These are phyloP conservation scores for Aviceda subcristata DNA, from an alignment of 2,113 vertebrate species.

Conservation along the genomic window DNA sequence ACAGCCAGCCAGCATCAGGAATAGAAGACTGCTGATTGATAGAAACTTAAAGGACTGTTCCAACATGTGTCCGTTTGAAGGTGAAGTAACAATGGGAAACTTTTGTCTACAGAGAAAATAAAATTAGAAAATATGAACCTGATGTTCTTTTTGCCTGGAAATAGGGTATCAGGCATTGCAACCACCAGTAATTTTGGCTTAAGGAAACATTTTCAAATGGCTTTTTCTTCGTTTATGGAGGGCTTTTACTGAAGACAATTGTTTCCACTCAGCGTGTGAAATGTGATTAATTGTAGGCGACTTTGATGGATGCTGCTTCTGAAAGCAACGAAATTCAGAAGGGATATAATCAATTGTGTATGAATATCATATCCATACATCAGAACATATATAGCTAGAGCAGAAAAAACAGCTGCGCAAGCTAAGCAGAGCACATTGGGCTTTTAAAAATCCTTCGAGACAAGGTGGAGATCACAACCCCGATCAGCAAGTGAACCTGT, in stretches of 20 bases:
- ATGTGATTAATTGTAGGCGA: neutral
- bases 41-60: neutral
- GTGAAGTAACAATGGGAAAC: neutral
- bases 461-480: constrained; percentile 7
- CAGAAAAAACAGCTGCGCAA: neutral
- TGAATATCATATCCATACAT: neutral
- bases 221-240: neutral
- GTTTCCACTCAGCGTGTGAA: neutral
- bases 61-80: neutral
- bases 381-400: neutral
- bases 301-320: constrained; percentile 1
- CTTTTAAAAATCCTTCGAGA: constrained; percentile 19
- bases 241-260: neutral
- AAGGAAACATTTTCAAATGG: neutral
- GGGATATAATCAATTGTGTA: neutral
- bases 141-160: neutral
- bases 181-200: neutral
- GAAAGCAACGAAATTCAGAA: neutral
- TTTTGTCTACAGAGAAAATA: neutral
- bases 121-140: neutral
- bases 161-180: neutral
- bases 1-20: neutral
- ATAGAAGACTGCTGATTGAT: neutral
- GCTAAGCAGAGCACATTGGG: neutral
- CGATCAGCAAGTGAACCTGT: neutral